Conservation (phyloP, 2,113 vertebrate genomes). For the Xiphias gladius region DNA sequence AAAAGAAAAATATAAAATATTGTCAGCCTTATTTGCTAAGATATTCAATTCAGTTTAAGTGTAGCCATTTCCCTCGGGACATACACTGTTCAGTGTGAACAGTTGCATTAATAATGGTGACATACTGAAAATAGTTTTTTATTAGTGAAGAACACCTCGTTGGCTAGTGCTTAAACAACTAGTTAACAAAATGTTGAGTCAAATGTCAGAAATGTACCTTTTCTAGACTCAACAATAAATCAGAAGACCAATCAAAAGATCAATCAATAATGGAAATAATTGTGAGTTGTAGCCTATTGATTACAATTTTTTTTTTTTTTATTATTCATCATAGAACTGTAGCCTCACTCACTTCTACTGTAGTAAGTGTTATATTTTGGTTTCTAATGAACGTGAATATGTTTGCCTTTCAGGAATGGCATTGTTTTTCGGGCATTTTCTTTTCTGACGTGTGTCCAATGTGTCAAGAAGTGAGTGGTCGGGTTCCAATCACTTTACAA, state of each 20-base stretch:
- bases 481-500: not conserved
- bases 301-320: not conserved
- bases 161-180: no score
- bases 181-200: no score
- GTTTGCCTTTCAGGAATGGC: not conserved
- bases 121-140: not conserved
- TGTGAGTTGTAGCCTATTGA: no score
- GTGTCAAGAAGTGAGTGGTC: not conserved
- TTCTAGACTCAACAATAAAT: no score
- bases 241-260: not conserved
- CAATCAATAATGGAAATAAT: not conserved
- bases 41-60: not conserved
- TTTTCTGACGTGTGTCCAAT: not conserved
- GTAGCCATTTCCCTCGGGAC: not conserved
- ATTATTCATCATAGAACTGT: not conserved
- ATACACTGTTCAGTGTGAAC: no score
- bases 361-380: not conserved
- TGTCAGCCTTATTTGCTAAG: no score
- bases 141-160: no score
- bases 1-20: no score
- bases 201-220: no score
- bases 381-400: conserved; percentile 11
- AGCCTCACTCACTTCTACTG: not conserved
- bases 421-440: conserved; percentile 1
- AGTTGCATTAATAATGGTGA: not conserved